Base-by-base conservation (phyloP, 2,113 vertebrate species). In the Laterallus jamaicensis region DNA sequence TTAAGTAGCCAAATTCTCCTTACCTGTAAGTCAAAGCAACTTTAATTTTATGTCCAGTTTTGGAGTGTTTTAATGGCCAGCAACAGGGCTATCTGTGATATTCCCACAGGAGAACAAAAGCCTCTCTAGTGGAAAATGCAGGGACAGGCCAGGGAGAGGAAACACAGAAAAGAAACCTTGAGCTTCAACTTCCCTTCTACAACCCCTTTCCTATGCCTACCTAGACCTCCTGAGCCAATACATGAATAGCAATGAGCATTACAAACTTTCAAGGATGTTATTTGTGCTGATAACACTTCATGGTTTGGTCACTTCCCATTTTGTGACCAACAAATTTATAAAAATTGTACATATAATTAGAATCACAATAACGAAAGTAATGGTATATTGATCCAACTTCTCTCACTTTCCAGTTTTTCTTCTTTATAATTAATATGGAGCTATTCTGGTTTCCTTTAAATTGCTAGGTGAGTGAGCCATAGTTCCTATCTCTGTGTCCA, bases 161-260 rank as follows among this genome's bases (percentile, higher is more conserved):
- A 42, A 60, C 9, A 83, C 4, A 64, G 5, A 0, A 0, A 70
- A 88, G 49, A 88, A 82, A 35, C 11, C 10, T 6, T 18, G 6
- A 79, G 37, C 12, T 91, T 79, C 10, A 4, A 56, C 9, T 35
- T 59, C 49, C 31, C 13, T 55, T 67, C 12, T 40, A 22, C 31
- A 76, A 4, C 49, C 91, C 17, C 22, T 59, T 87, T 80, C 63
- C 20, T 55, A 8, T 15, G 10, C 21, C 52, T 54, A 47, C 20
- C 35, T 35, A 29, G 4, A 40, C 29, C 4, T 75, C 21, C 58
- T 62, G 31, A 54, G 35, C 10, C 28, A 85, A 77, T 9, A 50
- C 0, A 0, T 3, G 4, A 78, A 50, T 24, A 49, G 26, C 29
- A 73, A 25, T 9, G 1, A 74, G 24, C 13, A n/a, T 10, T 35